A percentile compares a stretch with the other conserved stretches of the same genome.
Evolutionary conservation across 2,888 invertebrate genomes (phyloP).

Genomic region (Drosophila acutilabella): DNA sequence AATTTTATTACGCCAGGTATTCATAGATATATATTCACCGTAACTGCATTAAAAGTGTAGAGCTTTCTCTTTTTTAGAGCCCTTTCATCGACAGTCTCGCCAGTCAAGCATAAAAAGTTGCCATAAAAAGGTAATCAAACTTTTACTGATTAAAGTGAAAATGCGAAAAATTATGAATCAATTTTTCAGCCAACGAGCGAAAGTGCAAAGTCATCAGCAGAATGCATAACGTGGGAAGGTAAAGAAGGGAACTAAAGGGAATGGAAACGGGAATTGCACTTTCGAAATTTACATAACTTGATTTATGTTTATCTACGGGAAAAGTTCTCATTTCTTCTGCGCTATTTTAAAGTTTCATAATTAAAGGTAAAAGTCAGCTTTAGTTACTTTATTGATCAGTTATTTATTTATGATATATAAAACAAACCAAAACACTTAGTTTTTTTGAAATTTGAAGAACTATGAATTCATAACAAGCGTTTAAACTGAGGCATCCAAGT

Average conservation of each 20-base stretch:
- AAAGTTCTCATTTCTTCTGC: neutral
- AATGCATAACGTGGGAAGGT: slow-evolving; percentile 26
- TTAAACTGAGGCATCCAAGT: neutral
- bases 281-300: slow-evolving; percentile 20
- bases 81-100: slow-evolving; percentile 8
- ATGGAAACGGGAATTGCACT: neutral
- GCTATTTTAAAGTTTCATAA: slow-evolving; percentile 1
- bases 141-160: slow-evolving; percentile 72
- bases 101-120: slow-evolving; percentile 7
- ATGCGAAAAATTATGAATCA: slow-evolving; percentile 73
- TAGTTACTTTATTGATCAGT: too few species aligned
- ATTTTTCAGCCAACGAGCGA: slow-evolving; percentile 51
- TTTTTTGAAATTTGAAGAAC: neutral
- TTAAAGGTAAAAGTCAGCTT: neutral
- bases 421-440: neutral
- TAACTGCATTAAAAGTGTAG: slow-evolving; percentile 1
- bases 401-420: too few species aligned
- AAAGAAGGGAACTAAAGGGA: neutral
- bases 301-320: slow-evolving; percentile 1
- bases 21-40: neutral
- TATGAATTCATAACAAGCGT: too few species aligned
- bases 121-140: slow-evolving; percentile 56
- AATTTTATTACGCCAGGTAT: neutral
- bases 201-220: slow-evolving; percentile 56
- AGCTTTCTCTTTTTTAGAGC: slow-evolving; percentile 21